Evolutionary conservation across 2,888 invertebrate genomes (phyloP).

Genomic region (Linnaemya tessellans): DNA sequence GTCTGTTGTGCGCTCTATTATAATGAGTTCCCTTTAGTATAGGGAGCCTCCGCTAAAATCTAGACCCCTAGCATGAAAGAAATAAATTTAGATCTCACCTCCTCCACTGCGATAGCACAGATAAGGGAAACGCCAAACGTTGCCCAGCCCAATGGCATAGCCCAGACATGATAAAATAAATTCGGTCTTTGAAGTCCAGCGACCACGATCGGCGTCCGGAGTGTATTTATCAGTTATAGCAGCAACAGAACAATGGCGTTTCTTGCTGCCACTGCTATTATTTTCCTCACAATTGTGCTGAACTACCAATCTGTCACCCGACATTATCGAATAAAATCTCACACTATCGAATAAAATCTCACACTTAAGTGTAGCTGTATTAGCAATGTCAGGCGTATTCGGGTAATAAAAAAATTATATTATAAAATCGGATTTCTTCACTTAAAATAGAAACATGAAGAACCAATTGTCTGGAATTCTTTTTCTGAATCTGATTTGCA

Average conservation of each 20-base stretch:
- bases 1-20: no score
- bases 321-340: constrained; percentile 35
- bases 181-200: constrained; percentile 90
- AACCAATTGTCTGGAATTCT: neutral
- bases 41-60: no score
- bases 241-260: neutral
- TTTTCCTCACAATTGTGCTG: constrained; percentile 21
- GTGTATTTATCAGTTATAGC: constrained; percentile 46
- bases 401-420: no score
- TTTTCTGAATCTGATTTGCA: neutral
- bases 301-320: constrained; percentile 12
- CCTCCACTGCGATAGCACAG: constrained; percentile 93
- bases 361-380: constrained; percentile 4
- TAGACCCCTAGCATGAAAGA: no score
- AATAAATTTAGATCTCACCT: constrained; percentile 85
- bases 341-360: constrained; percentile 4
- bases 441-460: neutral
- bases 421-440: neutral
- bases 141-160: constrained; percentile 93
- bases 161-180: constrained; percentile 92
- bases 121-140: constrained; percentile 94
- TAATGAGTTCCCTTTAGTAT: no score
- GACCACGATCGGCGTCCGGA: constrained; percentile 84
- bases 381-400: neutral
- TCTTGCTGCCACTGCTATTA: neutral